Evolutionary conservation across 2,797 vertebrate species (phyloP).

Genomic region (Gambelia wislizenii): DNA sequence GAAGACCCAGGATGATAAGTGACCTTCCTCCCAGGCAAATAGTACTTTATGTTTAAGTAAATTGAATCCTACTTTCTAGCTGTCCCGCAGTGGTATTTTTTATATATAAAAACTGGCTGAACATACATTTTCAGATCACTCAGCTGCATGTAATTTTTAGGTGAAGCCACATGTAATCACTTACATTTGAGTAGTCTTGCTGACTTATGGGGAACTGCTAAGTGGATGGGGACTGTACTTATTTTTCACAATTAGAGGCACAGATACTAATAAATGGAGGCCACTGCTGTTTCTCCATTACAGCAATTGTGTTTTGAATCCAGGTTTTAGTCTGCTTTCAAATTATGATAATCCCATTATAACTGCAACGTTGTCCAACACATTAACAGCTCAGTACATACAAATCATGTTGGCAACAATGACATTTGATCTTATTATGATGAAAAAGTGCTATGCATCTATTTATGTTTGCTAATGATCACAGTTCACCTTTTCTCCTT

Average conservation of each 20-base stretch:
- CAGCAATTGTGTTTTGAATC: background rate
- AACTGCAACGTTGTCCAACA: conserved; percentile 7
- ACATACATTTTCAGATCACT: conserved; percentile 1
- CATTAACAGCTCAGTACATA: conserved; percentile 2
- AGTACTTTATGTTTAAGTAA: conserved; percentile 36
- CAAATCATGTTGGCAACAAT: conserved; percentile 18
- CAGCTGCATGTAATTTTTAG: background rate
- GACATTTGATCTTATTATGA: conserved; percentile 12
- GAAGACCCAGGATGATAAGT: conserved; percentile 37
- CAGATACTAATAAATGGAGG: background rate
- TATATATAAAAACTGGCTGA: background rate
- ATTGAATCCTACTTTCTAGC: background rate
- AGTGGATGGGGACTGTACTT: background rate
- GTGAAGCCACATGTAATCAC: background rate
- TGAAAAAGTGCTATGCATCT: background rate
- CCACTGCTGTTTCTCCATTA: background rate
- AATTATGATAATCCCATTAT: background rate
- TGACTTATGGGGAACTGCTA: background rate
- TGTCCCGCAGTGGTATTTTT: fast-evolving
- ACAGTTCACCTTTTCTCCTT: background rate
- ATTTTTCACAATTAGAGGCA: background rate
- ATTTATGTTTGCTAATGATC: conserved; percentile 17
- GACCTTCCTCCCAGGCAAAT: conserved; percentile 60
- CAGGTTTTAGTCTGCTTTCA: background rate
- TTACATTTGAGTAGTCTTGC: background rate